These are phyloP conservation scores for Sabellastarte sp. DNA, from an alignment of 2,888 invertebrate species.

Conservation along the genomic window DNA sequence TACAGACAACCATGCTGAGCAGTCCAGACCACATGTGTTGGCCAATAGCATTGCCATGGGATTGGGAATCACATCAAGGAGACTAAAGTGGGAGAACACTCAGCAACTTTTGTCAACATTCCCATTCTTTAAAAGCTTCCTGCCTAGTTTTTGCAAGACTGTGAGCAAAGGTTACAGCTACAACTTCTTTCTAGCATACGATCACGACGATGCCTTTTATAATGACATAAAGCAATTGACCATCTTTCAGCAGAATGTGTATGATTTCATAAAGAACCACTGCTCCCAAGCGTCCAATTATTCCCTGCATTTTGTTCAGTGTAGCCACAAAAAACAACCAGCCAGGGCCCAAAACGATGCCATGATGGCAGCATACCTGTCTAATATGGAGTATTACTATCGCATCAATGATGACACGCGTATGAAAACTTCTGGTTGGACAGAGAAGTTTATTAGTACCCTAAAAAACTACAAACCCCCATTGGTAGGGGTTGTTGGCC, in stretches of 20 bases:
- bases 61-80: background rate
- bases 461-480: background rate
- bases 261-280: background rate
- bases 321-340: background rate
- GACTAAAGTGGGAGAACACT: background rate
- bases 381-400: constrained; percentile 8
- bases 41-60: background rate
- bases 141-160: background rate
- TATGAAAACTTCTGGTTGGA: background rate
- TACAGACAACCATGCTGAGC: background rate
- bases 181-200: constrained; percentile 1
- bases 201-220: background rate
- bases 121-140: background rate
- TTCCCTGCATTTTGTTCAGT: constrained; percentile 5
- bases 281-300: background rate
- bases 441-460: constrained; percentile 2
- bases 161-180: background rate
- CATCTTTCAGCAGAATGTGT: background rate
- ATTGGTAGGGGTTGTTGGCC: background rate
- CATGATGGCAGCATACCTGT: constrained; percentile 4
- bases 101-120: background rate
- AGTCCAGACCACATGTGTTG: background rate
- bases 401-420: constrained; percentile 5
- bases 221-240: background rate
- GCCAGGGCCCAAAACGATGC: constrained; percentile 1